Evolutionary conservation across 1,140 invertebrate genomes (phyloP).

Genomic region (Callitettix versicolor): DNA sequence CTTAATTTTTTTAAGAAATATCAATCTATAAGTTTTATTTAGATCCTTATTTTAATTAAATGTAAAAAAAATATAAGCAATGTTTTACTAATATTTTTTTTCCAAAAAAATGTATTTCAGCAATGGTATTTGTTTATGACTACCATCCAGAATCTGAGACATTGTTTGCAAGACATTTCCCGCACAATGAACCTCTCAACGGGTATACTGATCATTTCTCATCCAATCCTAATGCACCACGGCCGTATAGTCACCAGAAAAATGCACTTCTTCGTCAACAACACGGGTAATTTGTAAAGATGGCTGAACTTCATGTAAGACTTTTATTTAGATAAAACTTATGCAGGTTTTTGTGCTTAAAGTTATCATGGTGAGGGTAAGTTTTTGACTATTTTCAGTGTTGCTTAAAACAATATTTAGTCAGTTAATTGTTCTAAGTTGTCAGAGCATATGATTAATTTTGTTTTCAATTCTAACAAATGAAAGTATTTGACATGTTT

Average conservation of each 20-base stretch:
- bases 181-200: constrained; percentile 49
- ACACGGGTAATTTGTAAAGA: constrained; percentile 37
- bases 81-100: not conserved
- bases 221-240: constrained; percentile 67
- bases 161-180: constrained; percentile 76
- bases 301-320: no score
- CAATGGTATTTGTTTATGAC: constrained; percentile 92
- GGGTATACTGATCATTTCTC: constrained; percentile 73
- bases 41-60: constrained; percentile 1
- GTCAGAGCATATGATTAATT: no score
- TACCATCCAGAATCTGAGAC: constrained; percentile 87
- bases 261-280: constrained; percentile 59
- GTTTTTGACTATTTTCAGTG: no score
- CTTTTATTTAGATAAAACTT: no score
- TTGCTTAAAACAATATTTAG: no score
- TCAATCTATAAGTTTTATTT: no score
- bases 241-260: constrained; percentile 74
- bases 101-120: constrained; percentile 51
- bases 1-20: no score
- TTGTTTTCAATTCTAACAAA: no score
- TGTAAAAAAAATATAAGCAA: not conserved
- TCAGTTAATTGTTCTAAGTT: no score
- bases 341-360: no score
- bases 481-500: no score
- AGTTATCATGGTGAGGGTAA: no score